Evolutionary conservation across 1,140 invertebrate species (phyloP), one percentile per base, ranked within the genome.

Genomic region (Physella acuta): DNA sequence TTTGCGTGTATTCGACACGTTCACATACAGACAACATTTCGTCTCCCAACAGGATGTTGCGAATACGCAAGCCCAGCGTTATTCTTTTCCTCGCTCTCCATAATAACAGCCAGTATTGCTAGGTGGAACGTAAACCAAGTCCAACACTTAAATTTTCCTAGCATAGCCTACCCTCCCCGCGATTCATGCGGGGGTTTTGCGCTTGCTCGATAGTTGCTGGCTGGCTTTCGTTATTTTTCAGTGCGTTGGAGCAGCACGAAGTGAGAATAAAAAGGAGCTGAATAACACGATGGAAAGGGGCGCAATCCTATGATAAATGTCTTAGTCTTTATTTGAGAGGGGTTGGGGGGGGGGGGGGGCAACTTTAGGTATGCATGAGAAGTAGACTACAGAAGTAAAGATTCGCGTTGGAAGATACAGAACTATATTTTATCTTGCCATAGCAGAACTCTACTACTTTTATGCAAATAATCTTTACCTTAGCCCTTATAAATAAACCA

Each of bases 401-500:
- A 11, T 20, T 11, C 8, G 20, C 8, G 20, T 11, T 8, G 20
- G 20, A 8, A 44, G 39, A 20, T 44, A 44, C 20, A 20, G 28
- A 55, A 30, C 8, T 55, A 30, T 55, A 24, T 55, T 55, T 55
- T 55, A 55, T 55, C 53, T 20, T 55, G 28, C 28, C 53, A 8
- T 14, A 8, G 5, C 53, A 30, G 28, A 28, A n/a, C 59, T 30
- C 56, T 28, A 64, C 68, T 70, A 70, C 44, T 70, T 70, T n/a
- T 70, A 70, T 64, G 68, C 68, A 70, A 70, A 70, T 64, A 70
- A 33, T 34, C 39, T 44, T 20, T 44, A 20, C 39, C 59, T 33
- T 28, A 52, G 53, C 53, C 59, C 68, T 63, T 60, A 70, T 63
- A 70, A 70, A 70, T 70, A 70, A 70, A 70, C 59, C 68, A 70